Conservation (phyloP, 2,797 vertebrate species). For the Bucorvus abyssinicus region DNA sequence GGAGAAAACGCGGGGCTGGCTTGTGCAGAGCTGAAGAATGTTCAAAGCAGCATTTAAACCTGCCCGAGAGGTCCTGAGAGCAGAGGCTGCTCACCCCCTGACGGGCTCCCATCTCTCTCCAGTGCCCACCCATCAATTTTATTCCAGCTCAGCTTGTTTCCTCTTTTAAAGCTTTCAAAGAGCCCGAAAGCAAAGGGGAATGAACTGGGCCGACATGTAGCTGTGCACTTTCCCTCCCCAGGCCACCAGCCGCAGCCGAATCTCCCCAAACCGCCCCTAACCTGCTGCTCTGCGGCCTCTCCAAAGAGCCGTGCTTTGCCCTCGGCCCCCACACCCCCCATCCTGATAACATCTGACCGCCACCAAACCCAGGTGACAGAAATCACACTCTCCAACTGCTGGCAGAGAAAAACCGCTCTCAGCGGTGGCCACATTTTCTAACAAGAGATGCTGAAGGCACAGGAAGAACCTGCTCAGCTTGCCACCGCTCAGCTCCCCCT, state of each 20-base stretch:
- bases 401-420: too few species aligned
- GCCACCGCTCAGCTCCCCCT: fast-evolving
- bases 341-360: neutral
- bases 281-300: fast-evolving
- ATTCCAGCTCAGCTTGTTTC: neutral
- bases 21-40: neutral
- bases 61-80: neutral
- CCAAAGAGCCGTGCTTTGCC: neutral
- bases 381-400: neutral
- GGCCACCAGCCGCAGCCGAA: neutral
- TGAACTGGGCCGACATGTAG: fast-evolving
- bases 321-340: fast-evolving
- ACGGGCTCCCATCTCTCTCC: neutral
- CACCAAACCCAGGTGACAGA: neutral
- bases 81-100: neutral
- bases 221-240: neutral
- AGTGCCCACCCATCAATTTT: neutral
- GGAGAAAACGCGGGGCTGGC: neutral
- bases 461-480: neutral
- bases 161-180: neutral
- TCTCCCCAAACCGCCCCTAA: neutral
- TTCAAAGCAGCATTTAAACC: neutral
- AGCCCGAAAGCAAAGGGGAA: neutral
- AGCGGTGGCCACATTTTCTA: neutral
- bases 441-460: neutral